Percentiles rank a stretch among this genome's conserved stretches.
Conservation (phyloP, 30 jellyfish, hydroid and myxozoan species). For the Chrysaora quinquecirrha region DNA sequence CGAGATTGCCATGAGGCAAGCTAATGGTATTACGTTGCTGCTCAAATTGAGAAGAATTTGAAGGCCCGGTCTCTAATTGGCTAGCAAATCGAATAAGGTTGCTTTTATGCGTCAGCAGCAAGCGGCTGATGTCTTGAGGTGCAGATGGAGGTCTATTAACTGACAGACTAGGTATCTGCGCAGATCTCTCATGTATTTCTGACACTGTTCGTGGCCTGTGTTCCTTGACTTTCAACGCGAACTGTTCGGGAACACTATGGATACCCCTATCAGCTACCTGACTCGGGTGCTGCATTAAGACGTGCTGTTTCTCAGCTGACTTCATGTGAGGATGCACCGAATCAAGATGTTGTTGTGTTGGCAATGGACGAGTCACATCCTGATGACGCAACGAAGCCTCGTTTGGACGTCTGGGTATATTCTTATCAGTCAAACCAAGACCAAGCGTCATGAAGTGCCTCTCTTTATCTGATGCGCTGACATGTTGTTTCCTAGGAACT, state of each 20-base stretch:
- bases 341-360: background rate
- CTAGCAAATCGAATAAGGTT: background rate
- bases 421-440: background rate
- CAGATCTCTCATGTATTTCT: conserved; percentile 83
- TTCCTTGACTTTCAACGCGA: conserved; percentile 42
- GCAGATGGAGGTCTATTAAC: conserved; percentile 37
- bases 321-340: background rate
- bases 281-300: too few species aligned
- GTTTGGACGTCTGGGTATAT: background rate
- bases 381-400: background rate
- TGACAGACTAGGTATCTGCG: conserved; percentile 73
- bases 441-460: background rate
- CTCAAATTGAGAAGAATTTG: too few species aligned
- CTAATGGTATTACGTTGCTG: too few species aligned
- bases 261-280: background rate
- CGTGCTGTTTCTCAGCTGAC: too few species aligned
- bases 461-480: background rate
- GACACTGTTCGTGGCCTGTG: conserved; percentile 53
- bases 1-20: too few species aligned
- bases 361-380: background rate
- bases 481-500: too few species aligned
- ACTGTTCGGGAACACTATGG: background rate
- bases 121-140: background rate
- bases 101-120: conserved; percentile 8
- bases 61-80: too few species aligned